Percentiles rank a stretch among this genome's conserved stretches.
phyloP scores from a whole-genome alignment of 2,113 vertebrate species.

The Rissa tridactyla region DNA sequence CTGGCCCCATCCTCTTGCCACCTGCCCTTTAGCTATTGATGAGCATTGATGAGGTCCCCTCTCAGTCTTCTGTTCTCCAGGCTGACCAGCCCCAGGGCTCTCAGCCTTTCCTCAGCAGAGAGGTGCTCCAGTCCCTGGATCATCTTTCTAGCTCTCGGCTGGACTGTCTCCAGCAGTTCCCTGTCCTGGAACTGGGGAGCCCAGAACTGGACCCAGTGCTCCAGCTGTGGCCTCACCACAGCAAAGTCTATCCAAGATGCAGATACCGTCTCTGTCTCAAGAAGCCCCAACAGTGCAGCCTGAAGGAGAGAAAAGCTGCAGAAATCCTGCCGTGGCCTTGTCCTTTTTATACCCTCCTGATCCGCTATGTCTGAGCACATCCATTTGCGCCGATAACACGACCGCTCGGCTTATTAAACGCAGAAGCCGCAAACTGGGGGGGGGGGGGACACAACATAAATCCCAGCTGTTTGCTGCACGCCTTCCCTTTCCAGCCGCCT shows the following conservation, averaged over 20 bases:
- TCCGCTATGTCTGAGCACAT: not conserved
- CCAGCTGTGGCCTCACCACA: not conserved
- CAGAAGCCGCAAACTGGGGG: not conserved
- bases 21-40: not conserved
- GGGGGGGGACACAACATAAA: not conserved
- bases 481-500: not conserved
- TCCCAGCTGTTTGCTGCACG: not conserved
- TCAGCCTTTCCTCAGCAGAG: not conserved
- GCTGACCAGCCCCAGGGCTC: not conserved
- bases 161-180: not conserved
- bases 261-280: not conserved
- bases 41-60: not conserved
- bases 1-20: not conserved
- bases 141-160: not conserved
- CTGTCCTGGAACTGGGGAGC: not conserved
- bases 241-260: not conserved
- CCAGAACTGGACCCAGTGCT: not conserved
- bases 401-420: not conserved
- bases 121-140: not conserved
- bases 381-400: not conserved
- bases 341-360: no score
- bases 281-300: accelerated
- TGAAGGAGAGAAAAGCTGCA: not conserved
- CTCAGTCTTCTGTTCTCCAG: not conserved
- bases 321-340: not conserved